phyloP scores from a whole-genome alignment of 2,113 vertebrate genomes.

The Paratilapia polleni region DNA sequence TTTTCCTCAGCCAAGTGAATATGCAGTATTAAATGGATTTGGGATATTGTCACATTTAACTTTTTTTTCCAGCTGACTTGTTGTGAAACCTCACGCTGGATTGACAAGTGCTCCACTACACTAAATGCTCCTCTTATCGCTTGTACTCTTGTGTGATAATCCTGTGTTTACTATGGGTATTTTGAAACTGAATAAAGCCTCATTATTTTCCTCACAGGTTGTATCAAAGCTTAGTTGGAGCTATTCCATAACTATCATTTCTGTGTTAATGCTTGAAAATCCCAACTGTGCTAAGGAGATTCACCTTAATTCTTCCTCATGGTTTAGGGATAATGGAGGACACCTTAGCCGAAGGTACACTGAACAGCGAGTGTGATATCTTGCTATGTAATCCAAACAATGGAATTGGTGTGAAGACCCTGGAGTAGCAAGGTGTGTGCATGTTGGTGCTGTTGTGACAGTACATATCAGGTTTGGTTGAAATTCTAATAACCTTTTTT shows the following conservation, averaged over 20 bases:
- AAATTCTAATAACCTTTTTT: rapidly evolving
- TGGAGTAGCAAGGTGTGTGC: background rate
- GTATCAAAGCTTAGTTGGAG: slow-evolving; percentile 29
- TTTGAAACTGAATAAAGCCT: slow-evolving; percentile 31
- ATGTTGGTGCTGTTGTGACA: background rate
- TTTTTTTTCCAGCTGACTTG: background rate
- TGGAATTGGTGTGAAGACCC: background rate
- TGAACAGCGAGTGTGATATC: background rate
- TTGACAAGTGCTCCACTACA: background rate
- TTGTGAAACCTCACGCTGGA: background rate
- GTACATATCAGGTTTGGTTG: background rate
- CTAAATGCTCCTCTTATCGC: background rate
- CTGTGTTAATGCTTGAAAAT: slow-evolving; percentile 26
- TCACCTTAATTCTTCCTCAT: slow-evolving; percentile 41
- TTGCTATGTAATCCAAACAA: background rate
- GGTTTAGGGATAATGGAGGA: slow-evolving; percentile 44
- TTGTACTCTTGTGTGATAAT: background rate
- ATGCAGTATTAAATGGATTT: background rate
- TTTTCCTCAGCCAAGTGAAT: background rate
- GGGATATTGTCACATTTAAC: background rate
- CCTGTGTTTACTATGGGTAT: background rate
- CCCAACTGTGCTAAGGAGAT: slow-evolving; percentile 5
- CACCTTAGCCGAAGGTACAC: background rate
- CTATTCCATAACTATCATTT: background rate
- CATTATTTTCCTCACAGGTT: slow-evolving; percentile 13